Conservation (phyloP, 2,797 vertebrate species). For the Hypotaenidia philippensis region DNA sequence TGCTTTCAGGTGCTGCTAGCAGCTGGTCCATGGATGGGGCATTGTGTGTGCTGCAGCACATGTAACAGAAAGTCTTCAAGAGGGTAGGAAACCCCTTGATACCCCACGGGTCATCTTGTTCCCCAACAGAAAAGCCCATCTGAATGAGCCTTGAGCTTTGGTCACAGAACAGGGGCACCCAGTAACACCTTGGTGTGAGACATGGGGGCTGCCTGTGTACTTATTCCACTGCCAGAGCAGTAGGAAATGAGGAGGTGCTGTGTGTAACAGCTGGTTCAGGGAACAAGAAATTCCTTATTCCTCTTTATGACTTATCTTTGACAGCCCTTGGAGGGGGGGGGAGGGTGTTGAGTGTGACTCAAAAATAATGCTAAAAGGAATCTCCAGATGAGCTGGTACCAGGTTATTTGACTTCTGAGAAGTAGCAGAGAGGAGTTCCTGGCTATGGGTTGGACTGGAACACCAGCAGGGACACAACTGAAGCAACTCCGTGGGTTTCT, state of each 20-base stretch:
- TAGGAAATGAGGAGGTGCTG: not conserved
- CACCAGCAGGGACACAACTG: not conserved
- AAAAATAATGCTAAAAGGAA: not conserved
- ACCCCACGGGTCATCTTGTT: not conserved
- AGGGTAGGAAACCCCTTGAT: not conserved
- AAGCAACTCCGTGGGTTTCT: not conserved
- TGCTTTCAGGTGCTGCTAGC: rapidly evolving
- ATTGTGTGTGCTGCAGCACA: rapidly evolving
- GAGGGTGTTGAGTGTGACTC: not conserved
- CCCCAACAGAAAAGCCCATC: not conserved
- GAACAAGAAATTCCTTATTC: not conserved
- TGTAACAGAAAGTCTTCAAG: not conserved
- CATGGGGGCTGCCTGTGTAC: rapidly evolving
- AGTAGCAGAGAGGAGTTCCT: not conserved
- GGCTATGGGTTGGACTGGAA: not conserved
- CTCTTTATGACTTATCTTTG: not conserved
- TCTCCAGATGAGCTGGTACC: not conserved
- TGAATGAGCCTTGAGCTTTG: rapidly evolving
- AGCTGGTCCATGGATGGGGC: rapidly evolving
- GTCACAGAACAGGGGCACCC: not conserved
- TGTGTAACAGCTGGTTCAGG: not conserved
- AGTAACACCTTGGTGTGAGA: rapidly evolving
- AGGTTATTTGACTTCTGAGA: not conserved
- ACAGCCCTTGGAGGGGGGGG: not conserved
- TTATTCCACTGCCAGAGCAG: not conserved